Evolutionary conservation across 2,888 invertebrate species (phyloP), one percentile per base, ranked within the genome.

Genomic region (Drosophila mimica): DNA sequence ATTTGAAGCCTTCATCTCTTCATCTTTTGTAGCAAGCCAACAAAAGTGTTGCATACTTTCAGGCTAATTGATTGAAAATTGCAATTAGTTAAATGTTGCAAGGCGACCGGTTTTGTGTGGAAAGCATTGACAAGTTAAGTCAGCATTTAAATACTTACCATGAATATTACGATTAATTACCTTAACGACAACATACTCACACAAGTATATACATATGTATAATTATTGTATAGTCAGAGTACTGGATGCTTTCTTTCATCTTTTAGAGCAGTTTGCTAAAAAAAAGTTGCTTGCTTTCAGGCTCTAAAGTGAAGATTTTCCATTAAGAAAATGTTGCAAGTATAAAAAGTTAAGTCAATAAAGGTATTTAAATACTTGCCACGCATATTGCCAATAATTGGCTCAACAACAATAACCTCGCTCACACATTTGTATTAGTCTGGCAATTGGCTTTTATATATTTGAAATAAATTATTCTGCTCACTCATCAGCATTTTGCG

Each of bases 381-480:
- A 60, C 38, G 60, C 62, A 70, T 73, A 69, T 74, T 67, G 69
- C 58, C 68, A 69, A 80, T 83, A 84, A 87, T 82, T 84, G 77
- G 67, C 66, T 52, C 11, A 65, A 60, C 58, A 52, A 54, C 59
- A 52, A 52, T 40, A 56, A 31, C n/a, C 20, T 25, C 62, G 51
- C 59, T 17, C 28, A 30, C 57, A 46, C 28, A 31, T 70, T 40
- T 53, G 61, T 61, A 61, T 69, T 68, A 69, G 78, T 73, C 49
- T 67, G 70, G 66, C 71, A 67, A 54, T 74, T 68, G 70, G 53
- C 67, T 69, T 68, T 68, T 68, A 48, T 83, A 71, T 80, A 73
- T 84, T 79, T 73, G 74, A 83, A 90, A 88, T 88, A 88, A 90
- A 80, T 90, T 86, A 88, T 88, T 88, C 90, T 76, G 82, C 84